phyloP scores from a whole-genome alignment of 2,888 invertebrate species.

The Polia nebulosa region DNA sequence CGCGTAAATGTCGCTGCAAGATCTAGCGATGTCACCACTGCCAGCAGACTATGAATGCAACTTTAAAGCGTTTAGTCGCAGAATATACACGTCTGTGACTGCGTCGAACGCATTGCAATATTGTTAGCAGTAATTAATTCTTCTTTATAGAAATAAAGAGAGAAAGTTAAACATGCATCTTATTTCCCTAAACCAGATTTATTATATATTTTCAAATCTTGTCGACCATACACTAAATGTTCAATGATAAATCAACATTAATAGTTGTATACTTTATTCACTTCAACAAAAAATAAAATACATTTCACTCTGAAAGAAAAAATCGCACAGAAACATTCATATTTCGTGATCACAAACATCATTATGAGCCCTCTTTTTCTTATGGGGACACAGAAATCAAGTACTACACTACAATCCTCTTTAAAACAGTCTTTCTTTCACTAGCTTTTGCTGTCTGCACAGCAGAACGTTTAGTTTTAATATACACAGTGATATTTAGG shows the following conservation, averaged over 20 bases:
- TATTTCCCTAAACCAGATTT: constrained; percentile 23
- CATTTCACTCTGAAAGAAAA: constrained; percentile 7
- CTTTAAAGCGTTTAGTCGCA: constrained; percentile 12
- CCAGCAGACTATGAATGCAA: constrained; percentile 21
- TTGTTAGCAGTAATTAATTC: constrained; percentile 48
- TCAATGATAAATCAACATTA: not conserved
- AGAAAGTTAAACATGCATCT: constrained; percentile 50
- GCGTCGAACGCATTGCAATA: constrained; percentile 51
- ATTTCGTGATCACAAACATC: constrained; percentile 6
- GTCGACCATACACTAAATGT: not conserved
- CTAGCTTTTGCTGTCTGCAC: not conserved
- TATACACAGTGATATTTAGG: not conserved
- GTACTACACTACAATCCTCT: not conserved
- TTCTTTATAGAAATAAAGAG: constrained; percentile 59
- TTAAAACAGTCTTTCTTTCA: not conserved
- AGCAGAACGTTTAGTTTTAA: constrained; percentile 11
- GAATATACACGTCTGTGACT: constrained; percentile 20
- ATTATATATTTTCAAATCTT: not conserved
- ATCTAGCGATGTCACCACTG: not conserved
- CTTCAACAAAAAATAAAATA: constrained; percentile 9
- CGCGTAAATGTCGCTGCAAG: not conserved
- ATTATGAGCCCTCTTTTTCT: not conserved
- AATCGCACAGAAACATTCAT: not conserved
- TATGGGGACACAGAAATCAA: not conserved
- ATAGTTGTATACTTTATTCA: constrained; percentile 8